Percentiles rank a stretch among this genome's conserved stretches.
Evolutionary conservation across 2,888 invertebrate genomes (phyloP).

Genomic region (Tetranychus piercei): DNA sequence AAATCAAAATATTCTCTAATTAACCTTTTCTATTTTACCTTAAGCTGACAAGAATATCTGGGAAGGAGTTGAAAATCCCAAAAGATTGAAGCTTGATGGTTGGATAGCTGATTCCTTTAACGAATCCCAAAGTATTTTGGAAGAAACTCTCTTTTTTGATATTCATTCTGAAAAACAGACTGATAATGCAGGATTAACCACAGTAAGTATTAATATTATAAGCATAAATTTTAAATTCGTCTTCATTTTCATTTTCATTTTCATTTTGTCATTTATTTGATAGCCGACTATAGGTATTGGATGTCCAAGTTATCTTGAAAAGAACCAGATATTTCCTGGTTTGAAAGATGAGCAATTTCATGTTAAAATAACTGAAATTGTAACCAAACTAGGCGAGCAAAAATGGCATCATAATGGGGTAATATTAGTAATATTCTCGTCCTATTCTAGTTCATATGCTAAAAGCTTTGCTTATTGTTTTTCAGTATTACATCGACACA

Average conservation of each 20-base stretch:
- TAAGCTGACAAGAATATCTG: background rate
- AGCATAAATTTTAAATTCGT: background rate
- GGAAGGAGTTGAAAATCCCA: background rate
- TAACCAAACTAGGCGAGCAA: background rate
- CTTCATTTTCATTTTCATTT: background rate
- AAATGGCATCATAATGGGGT: no score
- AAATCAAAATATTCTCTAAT: background rate
- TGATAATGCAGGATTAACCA: background rate
- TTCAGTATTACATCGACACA: background rate
- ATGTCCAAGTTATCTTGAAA: background rate
- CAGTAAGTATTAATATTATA: background rate
- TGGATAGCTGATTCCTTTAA: no score
- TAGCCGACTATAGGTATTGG: background rate
- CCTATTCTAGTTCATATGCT: background rate
- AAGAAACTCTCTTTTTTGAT: no score
- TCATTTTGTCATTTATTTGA: background rate
- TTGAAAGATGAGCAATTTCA: background rate
- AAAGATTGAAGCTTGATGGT: no score
- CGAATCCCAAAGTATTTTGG: no score
- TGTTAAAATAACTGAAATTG: background rate
- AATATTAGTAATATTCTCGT: background rate
- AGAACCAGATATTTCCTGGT: background rate
- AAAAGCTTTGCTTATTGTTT: background rate
- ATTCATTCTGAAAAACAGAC: background rate
- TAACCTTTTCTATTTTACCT: background rate